Base-by-base conservation (phyloP, 2,113 vertebrate species). In the Nesospiza acunhae region DNA sequence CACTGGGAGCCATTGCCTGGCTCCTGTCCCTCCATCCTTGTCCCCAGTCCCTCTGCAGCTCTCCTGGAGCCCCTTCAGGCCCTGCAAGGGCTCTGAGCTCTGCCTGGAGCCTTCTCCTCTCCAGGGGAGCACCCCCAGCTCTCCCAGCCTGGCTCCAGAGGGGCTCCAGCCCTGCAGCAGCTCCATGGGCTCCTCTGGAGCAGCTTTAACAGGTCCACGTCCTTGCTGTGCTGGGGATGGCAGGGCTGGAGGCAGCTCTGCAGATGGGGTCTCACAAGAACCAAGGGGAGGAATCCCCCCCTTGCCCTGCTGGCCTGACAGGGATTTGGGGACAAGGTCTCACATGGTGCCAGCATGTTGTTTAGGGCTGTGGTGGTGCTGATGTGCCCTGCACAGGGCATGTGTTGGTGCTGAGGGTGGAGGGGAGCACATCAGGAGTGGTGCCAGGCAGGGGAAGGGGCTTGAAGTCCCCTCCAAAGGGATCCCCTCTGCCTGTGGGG, bases 391-490 rank as follows among this genome's bases (percentile, higher is more conserved):
- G 83, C 5, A 10, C 18, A 4, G 11, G 3, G 3, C 31, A 1
- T 1, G 26, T 82, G 17, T 31, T 0, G 0, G 19, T 2, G 21
- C 9, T 60, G 69, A 10, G 53, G 35, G 50, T 33, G 33, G 46
- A 78, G 19, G 26, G 53, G 10, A 82, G 66, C 18, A 12, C 41
- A 2, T 33, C 1, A 5, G 4, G 0, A 69, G 7, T 0, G 15
- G 7, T 16, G 42, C 16, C 0, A 2, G 56, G 53, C 41, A 46
- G 44, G 26, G 64, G 7, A 53, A 2, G 10, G 2, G 11, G 53
- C 46, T 47, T 27, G 60, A 86, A 47, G 42, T 12, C 31, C 12
- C 13, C 33, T 90, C 42, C 44, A 68, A 18, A 31, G 23, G 33
- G 33, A 15, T 6, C 47, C 37, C 35, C 19, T 64, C 50, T 78